Percentiles rank a stretch among this genome's conserved stretches.
phyloP scores from a whole-genome alignment of 2,888 invertebrate genomes.

The Drepanosiphum platanoidis region DNA sequence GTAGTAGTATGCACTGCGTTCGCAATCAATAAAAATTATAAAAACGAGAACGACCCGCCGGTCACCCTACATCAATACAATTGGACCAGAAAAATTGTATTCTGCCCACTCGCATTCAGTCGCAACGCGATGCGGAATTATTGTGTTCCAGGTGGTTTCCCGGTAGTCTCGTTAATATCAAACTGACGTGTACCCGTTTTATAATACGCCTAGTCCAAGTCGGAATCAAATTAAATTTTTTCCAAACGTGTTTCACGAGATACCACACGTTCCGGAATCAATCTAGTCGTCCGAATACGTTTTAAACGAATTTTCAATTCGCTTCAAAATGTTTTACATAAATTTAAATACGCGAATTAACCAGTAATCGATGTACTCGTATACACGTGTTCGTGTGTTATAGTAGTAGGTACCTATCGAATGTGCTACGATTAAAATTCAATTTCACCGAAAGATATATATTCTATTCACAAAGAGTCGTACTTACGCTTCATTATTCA shows the following conservation, averaged over 20 bases:
- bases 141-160: slow-evolving; percentile 3
- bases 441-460: not conserved
- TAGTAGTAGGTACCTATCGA: too few relatives aligned
- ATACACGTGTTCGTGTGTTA: too few relatives aligned
- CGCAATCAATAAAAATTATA: slow-evolving; percentile 49
- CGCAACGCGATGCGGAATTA: not conserved
- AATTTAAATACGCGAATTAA: slow-evolving; percentile 37
- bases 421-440: not conserved
- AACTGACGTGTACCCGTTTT: not conserved
- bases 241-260: slow-evolving; percentile 15
- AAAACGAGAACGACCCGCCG: slow-evolving; percentile 53
- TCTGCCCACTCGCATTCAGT: not conserved
- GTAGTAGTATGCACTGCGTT: not conserved
- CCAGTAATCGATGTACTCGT: not conserved
- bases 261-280: slow-evolving; percentile 20
- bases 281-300: slow-evolving; percentile 9
- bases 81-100: slow-evolving; percentile 14
- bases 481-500: not conserved
- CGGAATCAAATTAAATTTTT: slow-evolving; percentile 30
- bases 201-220: too few relatives aligned
- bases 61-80: not conserved
- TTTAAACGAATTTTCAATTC: not conserved
- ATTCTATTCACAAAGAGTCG: not conserved
- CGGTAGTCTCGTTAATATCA: slow-evolving; percentile 6
- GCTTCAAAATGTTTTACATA: not conserved